Conservation (phyloP, 2,113 vertebrate genomes). For the Probosciger aterrimus region DNA sequence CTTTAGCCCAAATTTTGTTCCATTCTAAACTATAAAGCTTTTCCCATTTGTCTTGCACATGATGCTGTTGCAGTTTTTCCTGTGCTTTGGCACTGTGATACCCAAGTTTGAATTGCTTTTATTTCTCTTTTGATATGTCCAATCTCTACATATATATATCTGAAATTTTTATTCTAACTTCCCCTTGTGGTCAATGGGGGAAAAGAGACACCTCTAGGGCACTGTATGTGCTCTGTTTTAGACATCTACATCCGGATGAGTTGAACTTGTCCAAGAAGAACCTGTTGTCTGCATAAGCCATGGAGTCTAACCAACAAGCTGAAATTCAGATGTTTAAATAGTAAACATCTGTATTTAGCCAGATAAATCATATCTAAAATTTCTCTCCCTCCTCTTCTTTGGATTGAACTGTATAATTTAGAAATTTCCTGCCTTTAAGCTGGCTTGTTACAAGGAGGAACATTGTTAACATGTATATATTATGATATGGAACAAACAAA, state of each 20-base stretch:
- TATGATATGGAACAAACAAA: not conserved
- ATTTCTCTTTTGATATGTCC: not conserved
- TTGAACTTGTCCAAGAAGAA: not conserved
- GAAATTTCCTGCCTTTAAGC: not conserved
- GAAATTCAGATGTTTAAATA: not conserved
- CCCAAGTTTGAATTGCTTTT: not conserved
- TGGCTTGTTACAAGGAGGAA: not conserved
- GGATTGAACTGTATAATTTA: not conserved
- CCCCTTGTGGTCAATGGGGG: not conserved
- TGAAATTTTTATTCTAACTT: not conserved
- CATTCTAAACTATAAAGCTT: not conserved
- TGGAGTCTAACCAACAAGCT: not conserved
- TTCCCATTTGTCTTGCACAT: not conserved
- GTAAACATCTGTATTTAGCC: not conserved
- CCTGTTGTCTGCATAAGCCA: not conserved
- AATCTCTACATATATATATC: not conserved
- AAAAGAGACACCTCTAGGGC: not conserved
- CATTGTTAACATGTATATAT: not conserved
- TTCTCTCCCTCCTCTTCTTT: not conserved
- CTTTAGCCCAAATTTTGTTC: not conserved
- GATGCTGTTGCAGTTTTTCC: not conserved
- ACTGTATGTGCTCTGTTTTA: not conserved
- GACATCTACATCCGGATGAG: not conserved
- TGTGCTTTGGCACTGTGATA: not conserved
- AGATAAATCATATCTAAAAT: not conserved